Conservation (phyloP, 2,113 vertebrate species). For the Dromaius novaehollandiae region DNA sequence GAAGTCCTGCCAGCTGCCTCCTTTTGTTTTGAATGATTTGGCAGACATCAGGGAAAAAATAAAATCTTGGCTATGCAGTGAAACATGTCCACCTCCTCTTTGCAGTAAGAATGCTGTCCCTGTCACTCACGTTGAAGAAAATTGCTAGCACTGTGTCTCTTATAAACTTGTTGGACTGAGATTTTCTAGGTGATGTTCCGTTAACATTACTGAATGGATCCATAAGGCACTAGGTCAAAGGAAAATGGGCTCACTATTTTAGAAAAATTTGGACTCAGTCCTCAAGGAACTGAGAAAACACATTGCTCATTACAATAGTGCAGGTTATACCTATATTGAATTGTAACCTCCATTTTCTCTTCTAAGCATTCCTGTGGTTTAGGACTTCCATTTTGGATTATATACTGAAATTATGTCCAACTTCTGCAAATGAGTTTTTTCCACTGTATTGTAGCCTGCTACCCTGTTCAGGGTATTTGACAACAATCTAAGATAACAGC, state of each 20-base stretch:
- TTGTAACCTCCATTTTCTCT: neutral
- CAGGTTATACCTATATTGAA: neutral
- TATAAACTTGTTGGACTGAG: neutral
- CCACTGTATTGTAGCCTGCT: neutral
- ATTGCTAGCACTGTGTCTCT: neutral
- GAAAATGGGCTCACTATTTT: neutral
- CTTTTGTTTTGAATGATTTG: slow-evolving; percentile 34
- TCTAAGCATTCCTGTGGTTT: neutral
- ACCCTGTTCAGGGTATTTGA: neutral
- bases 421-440: neutral
- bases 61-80: neutral
- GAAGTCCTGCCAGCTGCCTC: slow-evolving; percentile 19
- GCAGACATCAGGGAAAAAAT: neutral
- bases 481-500: neutral
- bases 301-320: neutral
- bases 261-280: neutral
- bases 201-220: neutral
- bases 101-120: neutral
- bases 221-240: neutral
- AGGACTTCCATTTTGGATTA: neutral
- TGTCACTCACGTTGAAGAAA: neutral
- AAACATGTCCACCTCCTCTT: neutral
- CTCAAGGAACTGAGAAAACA: neutral
- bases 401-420: neutral
- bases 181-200: neutral